Evolutionary conservation across 2,113 vertebrate species (phyloP).

Genomic region (Copsychus sechellarum): DNA sequence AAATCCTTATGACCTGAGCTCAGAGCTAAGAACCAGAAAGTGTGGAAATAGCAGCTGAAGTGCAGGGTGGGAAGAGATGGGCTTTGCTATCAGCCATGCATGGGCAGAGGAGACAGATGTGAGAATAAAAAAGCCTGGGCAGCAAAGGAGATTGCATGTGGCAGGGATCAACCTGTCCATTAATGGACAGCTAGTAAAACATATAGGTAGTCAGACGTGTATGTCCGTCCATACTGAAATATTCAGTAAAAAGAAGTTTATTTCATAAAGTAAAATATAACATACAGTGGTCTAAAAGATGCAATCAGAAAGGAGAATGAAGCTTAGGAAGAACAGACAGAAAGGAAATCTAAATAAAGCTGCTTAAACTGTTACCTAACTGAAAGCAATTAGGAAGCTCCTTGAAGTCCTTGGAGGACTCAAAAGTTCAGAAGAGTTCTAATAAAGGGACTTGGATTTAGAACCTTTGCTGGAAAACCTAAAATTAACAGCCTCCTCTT

Average conservation of each 20-base stretch:
- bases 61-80: not conserved
- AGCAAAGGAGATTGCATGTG: not conserved
- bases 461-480: not conserved
- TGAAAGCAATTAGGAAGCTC: not conserved
- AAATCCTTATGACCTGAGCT: not conserved
- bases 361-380: not conserved
- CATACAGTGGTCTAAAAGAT: not conserved
- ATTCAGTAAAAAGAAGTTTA: not conserved
- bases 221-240: not conserved
- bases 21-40: not conserved
- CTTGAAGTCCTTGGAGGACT: not conserved
- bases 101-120: not conserved
- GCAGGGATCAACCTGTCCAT: not conserved
- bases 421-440: not conserved
- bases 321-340: not conserved
- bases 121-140: not conserved
- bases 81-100: not conserved
- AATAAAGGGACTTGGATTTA: not conserved
- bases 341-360: not conserved
- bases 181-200: not conserved
- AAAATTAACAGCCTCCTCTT: not conserved
- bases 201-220: not conserved
- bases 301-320: not conserved
- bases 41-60: accelerated
- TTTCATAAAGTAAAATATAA: not conserved